phyloP scores from a whole-genome alignment of 2,888 invertebrate species.

The Ctenicera cuprea region DNA sequence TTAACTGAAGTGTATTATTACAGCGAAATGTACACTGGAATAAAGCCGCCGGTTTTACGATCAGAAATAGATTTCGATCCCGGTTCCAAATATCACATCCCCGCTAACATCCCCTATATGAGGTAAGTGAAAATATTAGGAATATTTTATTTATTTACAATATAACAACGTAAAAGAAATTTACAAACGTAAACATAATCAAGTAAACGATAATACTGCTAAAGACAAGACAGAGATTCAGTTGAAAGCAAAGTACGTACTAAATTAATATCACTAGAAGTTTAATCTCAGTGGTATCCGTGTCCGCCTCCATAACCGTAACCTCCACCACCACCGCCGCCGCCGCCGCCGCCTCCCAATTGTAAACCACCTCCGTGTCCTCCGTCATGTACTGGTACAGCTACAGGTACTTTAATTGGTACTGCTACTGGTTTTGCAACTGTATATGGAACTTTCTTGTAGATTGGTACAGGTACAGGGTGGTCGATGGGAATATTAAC shows the following conservation, averaged over 20 bases:
- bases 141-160: slow-evolving; percentile 52
- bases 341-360: slow-evolving; percentile 65
- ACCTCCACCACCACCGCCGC: slow-evolving; percentile 59
- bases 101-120: slow-evolving; percentile 92
- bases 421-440: slow-evolving; percentile 80
- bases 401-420: slow-evolving; percentile 82
- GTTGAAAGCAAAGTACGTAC: slow-evolving; percentile 45
- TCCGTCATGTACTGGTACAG: slow-evolving; percentile 75
- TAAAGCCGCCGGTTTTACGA: slow-evolving; percentile 89
- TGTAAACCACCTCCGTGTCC: slow-evolving; percentile 64
- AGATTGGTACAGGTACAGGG: slow-evolving; percentile 78
- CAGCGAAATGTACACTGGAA: slow-evolving; percentile 89
- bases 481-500: slow-evolving; percentile 78
- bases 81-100: slow-evolving; percentile 94
- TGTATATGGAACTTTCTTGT: slow-evolving; percentile 68
- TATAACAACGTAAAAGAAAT: slow-evolving; percentile 51
- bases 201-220: slow-evolving; percentile 59
- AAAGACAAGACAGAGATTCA: slow-evolving; percentile 54
- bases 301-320: slow-evolving; percentile 43
- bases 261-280: slow-evolving; percentile 52
- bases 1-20: slow-evolving; percentile 56
- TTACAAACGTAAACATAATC: slow-evolving; percentile 55
- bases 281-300: slow-evolving; percentile 49
- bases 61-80: slow-evolving; percentile 94
- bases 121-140: slow-evolving; percentile 78